These are phyloP conservation scores for Pocillopora meandrina DNA, from an alignment of 92 coral and sea anemone species.

Conservation along the genomic window DNA sequence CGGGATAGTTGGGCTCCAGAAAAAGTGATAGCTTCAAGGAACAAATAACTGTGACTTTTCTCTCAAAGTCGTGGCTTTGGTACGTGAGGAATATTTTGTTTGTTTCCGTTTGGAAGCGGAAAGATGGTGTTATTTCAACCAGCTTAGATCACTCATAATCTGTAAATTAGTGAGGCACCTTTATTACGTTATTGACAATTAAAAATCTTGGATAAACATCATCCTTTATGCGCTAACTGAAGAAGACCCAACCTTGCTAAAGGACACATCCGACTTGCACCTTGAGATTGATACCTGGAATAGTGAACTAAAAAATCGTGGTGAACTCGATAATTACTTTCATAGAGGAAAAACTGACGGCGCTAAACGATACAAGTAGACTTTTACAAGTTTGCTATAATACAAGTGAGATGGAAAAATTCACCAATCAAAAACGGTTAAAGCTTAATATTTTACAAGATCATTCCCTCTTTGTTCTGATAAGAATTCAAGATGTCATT, in stretches of 20 bases:
- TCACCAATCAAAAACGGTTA: neutral
- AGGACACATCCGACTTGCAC: neutral
- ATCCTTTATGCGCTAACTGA: neutral
- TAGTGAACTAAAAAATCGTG: neutral
- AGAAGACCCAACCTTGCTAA: neutral
- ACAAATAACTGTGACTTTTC: no score
- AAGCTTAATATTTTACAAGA: neutral
- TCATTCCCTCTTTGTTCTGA: neutral
- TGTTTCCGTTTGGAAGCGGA: no score
- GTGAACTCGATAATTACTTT: neutral
- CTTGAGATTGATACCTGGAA: neutral
- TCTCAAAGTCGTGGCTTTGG: no score
- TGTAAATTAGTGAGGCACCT: neutral
- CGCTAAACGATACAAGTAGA: neutral
- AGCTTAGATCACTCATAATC: neutral
- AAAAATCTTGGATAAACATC: conserved; percentile 23
- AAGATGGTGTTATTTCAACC: neutral
- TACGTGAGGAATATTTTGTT: no score
- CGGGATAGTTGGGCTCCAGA: no score
- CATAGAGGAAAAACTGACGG: neutral
- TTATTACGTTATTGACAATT: conserved; percentile 1
- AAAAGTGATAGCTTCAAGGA: no score
- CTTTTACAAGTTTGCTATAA: conserved; percentile 9
- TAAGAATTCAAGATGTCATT: neutral
- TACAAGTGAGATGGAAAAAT: conserved; percentile 9